Evolutionary conservation across 2,113 vertebrate species (phyloP), one percentile per base, ranked within the genome.

Genomic region (Apodemus sylvaticus): DNA sequence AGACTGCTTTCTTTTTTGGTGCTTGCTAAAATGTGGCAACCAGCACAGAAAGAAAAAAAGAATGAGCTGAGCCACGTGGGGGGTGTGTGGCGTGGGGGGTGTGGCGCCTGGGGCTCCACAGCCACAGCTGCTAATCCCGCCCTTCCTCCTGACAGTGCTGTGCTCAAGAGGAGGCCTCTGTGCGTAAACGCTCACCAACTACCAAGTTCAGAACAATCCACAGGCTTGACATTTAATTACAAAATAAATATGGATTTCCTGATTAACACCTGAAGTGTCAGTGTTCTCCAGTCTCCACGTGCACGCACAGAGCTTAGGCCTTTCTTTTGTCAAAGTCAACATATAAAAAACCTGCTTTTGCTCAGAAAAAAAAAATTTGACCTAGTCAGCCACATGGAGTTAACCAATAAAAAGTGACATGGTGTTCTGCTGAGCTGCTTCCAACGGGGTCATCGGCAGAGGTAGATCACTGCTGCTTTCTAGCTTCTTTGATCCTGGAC

Each of bases 401-500:
- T 92, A 97, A 94, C 97, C 98, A 89, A 73, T 94, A 87, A 89
- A 91, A 97, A 97, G 96, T 93, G 89, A 70, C 24, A 31, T 70
- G 93, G 97, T 94, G 97, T 94, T 94, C 98, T 98, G 98, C 97
- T 98, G 90, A 96, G 98, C 94, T 53, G 88, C 98, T 98, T 45
- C 95, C 71, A 92, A 98, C 98, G 98, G 98, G 97, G 98, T 96
- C 98, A 90, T 96, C 96, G 98, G 98, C 98, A 99, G 98, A 99
- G 98, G 98, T 99, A 98, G 98, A 98, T 99, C 95, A 98, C 98
- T 98, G 98, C 98, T 98, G 97, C 98, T 97, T 97, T 58, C 97
- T 96, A 95, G 97, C 94, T 97, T 92, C 96, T 96, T 90, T 86
- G 94, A 97, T 96, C 97, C 98, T 94, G 97, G 96, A 97, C 96